phyloP scores from a whole-genome alignment of 1,140 invertebrate species.

The Bombus consobrinus region DNA sequence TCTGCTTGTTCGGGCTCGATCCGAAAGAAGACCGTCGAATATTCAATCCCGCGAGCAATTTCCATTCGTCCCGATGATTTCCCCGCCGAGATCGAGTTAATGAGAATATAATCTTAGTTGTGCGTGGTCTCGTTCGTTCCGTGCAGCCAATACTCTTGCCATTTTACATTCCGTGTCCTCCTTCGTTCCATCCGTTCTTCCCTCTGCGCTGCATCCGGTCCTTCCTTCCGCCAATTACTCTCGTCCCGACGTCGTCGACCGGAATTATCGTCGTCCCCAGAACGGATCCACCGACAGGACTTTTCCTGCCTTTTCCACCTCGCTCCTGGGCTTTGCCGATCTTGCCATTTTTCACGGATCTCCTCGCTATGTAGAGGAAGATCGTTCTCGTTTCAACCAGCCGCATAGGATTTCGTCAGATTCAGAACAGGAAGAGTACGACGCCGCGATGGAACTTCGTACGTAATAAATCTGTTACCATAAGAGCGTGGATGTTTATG shows the following conservation, averaged over 20 bases:
- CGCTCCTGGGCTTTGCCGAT: neutral
- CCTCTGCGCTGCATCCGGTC: conserved; percentile 55
- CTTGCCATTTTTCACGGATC: conserved; percentile 11
- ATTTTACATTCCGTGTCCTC: conserved; percentile 44
- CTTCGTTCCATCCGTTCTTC: conserved; percentile 37
- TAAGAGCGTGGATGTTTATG: too few relatives aligned
- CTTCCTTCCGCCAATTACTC: conserved; percentile 69
- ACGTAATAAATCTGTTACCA: neutral
- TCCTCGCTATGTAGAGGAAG: neutral
- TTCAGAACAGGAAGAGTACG: neutral
- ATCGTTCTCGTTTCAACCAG: neutral
- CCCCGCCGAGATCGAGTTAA: conserved; percentile 68
- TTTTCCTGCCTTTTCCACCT: neutral
- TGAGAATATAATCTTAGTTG: conserved; percentile 78
- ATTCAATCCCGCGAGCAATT: conserved; percentile 53
- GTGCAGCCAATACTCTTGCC: conserved; percentile 60
- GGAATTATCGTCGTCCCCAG: conserved; percentile 59
- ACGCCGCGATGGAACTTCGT: neutral
- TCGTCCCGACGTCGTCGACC: conserved; percentile 63
- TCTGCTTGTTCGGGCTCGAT: neutral
- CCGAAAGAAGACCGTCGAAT: conserved; percentile 44
- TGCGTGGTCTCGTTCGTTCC: conserved; percentile 74
- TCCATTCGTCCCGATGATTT: conserved; percentile 63
- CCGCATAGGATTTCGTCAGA: too few relatives aligned
- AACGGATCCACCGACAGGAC: conserved; percentile 17